A percentile compares a stretch with the other conserved stretches of the same genome.
These are phyloP conservation scores for Syngnathus floridae DNA, from an alignment of 2,113 vertebrate genomes.

Conservation along the genomic window DNA sequence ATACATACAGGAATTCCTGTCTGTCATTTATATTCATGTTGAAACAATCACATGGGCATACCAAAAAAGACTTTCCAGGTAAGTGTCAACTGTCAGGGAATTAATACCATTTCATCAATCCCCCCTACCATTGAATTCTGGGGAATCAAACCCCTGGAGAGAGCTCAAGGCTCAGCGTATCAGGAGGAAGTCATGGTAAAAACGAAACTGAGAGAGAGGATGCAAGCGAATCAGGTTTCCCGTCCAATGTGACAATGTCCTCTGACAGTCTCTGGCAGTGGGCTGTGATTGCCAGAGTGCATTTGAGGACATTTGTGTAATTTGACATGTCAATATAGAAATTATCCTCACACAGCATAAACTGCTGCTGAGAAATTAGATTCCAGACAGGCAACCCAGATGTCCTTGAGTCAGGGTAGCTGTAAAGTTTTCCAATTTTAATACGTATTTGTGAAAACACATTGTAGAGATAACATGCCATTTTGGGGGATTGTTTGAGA, in stretches of 20 bases:
- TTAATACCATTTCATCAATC: constrained; percentile 71
- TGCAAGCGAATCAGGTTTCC: constrained; percentile 52
- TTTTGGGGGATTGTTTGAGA: neutral
- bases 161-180: constrained; percentile 27
- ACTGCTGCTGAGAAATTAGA: constrained; percentile 65
- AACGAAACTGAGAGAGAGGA: constrained; percentile 5
- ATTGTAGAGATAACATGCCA: neutral
- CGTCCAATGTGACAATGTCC: constrained; percentile 56
- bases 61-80: constrained; percentile 77
- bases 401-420: constrained; percentile 48
- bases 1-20: constrained; percentile 23
- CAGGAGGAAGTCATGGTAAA: constrained; percentile 47
- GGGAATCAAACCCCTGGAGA: constrained; percentile 44
- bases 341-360: constrained; percentile 58
- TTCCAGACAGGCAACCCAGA: constrained; percentile 48
- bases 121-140: constrained; percentile 52
- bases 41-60: constrained; percentile 73
- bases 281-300: constrained; percentile 62
- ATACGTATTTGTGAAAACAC: neutral
- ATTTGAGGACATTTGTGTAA: constrained; percentile 69
- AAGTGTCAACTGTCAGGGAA: constrained; percentile 80
- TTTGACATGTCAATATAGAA: constrained; percentile 71
- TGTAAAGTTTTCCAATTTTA: neutral
- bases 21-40: constrained; percentile 71
- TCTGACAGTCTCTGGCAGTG: constrained; percentile 56